These are phyloP conservation scores for Grus americana DNA, from an alignment of 2,113 vertebrate genomes.

Conservation along the genomic window DNA sequence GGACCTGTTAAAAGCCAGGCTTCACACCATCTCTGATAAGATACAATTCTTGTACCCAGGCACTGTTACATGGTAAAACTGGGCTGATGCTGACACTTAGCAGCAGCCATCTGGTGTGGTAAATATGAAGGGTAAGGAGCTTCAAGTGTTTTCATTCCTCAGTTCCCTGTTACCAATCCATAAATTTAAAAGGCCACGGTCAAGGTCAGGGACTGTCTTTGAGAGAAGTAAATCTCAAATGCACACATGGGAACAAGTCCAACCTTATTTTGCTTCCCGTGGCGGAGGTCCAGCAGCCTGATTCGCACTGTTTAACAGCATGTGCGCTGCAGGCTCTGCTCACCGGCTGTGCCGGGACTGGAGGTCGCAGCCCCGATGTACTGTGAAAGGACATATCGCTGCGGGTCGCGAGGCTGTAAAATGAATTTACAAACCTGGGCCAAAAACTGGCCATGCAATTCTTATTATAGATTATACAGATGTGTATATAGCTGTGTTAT, in stretches of 20 bases:
- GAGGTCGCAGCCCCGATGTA: background rate
- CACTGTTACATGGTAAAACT: background rate
- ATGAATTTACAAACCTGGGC: background rate
- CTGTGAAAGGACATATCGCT: background rate
- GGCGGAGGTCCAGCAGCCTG: background rate
- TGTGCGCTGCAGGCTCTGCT: background rate
- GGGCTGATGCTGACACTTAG: background rate
- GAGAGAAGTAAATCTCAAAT: conserved; percentile 17
- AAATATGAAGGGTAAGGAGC: background rate
- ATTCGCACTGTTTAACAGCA: background rate
- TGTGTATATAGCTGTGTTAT: background rate
- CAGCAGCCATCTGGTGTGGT: background rate
- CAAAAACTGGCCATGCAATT: background rate
- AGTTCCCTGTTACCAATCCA: conserved; percentile 5
- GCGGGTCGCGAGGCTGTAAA: background rate
- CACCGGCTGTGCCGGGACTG: background rate
- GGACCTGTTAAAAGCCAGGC: background rate
- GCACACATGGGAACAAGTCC: background rate
- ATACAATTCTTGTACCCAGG: background rate
- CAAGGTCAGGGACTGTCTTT: conserved; percentile 43
- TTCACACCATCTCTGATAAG: background rate
- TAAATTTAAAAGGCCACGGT: conserved; percentile 20
- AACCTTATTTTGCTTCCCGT: background rate
- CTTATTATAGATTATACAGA: background rate
- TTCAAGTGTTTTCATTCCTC: conserved; percentile 40